Evolutionary conservation across 2,113 vertebrate genomes (phyloP).

Genomic region (Nesoenas mayeri): DNA sequence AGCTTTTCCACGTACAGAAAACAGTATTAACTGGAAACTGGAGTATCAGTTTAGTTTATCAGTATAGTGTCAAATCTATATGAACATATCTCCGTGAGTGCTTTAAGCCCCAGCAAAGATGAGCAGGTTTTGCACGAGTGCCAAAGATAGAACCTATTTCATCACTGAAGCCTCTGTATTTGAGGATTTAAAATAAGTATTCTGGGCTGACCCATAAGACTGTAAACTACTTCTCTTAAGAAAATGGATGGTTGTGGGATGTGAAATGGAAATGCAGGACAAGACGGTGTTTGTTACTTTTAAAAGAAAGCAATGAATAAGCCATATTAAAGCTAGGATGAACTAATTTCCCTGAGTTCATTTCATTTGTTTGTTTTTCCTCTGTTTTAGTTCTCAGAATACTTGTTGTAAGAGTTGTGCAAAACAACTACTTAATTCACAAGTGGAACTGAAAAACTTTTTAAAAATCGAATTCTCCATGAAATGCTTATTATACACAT

Average conservation of each 20-base stretch:
- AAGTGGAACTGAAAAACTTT: background rate
- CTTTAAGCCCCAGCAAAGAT: background rate
- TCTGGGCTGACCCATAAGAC: background rate
- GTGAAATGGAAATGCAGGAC: background rate
- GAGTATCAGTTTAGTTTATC: background rate
- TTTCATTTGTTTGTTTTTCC: background rate
- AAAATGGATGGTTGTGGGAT: background rate
- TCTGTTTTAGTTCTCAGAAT: background rate
- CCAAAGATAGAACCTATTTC: background rate
- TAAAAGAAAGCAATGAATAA: background rate
- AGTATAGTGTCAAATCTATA: background rate
- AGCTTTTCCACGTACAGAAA: background rate
- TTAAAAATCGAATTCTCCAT: background rate
- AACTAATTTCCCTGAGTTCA: background rate
- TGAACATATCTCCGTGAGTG: background rate
- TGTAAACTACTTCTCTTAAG: background rate
- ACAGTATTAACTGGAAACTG: background rate
- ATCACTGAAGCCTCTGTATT: background rate
- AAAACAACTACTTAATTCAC: background rate
- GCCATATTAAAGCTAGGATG: background rate
- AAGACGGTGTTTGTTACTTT: background rate
- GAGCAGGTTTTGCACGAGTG: background rate
- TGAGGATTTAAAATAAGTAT: background rate
- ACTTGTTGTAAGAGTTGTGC: background rate
- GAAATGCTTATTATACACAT: background rate